A percentile compares a stretch with the other conserved stretches of the same genome.
Evolutionary conservation across 2,797 vertebrate species (phyloP).

Genomic region (Pseudomugil tenellus): DNA sequence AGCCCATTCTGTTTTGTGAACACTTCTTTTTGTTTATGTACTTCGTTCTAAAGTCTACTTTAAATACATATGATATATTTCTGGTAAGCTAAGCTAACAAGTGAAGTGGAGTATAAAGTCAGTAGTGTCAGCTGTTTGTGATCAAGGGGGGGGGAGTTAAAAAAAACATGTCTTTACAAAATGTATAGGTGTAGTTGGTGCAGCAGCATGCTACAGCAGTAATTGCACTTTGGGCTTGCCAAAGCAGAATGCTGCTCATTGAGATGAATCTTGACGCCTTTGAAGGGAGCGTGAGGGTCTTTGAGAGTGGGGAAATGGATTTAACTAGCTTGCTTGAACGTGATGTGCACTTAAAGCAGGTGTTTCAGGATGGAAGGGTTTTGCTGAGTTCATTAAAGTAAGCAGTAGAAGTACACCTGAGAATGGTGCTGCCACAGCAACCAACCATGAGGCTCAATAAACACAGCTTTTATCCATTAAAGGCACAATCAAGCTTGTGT

Average conservation of each 20-base stretch:
- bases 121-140: slow-evolving; percentile 67
- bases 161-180: slow-evolving; percentile 66
- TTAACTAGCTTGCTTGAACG: slow-evolving; percentile 74
- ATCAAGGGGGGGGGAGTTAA: slow-evolving; percentile 8
- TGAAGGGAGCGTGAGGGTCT: slow-evolving; percentile 76
- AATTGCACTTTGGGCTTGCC: slow-evolving; percentile 74
- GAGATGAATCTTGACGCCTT: slow-evolving; percentile 80
- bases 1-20: background rate
- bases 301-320: slow-evolving; percentile 72
- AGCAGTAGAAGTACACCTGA: slow-evolving; percentile 65
- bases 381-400: slow-evolving; percentile 77
- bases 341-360: slow-evolving; percentile 69
- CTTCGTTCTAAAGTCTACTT: slow-evolving; percentile 24
- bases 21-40: background rate
- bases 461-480: slow-evolving; percentile 66
- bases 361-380: slow-evolving; percentile 66
- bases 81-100: slow-evolving; percentile 47
- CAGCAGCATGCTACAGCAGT: slow-evolving; percentile 68
- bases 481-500: slow-evolving; percentile 55
- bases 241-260: slow-evolving; percentile 82
- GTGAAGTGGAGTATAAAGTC: slow-evolving; percentile 54
- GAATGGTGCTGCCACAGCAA: slow-evolving; percentile 54
- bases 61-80: slow-evolving; percentile 20
- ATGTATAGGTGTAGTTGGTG: slow-evolving; percentile 71
- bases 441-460: slow-evolving; percentile 66